Evolutionary conservation across 1,140 invertebrate species (phyloP).

Genomic region (Tetragonula clypearis): DNA sequence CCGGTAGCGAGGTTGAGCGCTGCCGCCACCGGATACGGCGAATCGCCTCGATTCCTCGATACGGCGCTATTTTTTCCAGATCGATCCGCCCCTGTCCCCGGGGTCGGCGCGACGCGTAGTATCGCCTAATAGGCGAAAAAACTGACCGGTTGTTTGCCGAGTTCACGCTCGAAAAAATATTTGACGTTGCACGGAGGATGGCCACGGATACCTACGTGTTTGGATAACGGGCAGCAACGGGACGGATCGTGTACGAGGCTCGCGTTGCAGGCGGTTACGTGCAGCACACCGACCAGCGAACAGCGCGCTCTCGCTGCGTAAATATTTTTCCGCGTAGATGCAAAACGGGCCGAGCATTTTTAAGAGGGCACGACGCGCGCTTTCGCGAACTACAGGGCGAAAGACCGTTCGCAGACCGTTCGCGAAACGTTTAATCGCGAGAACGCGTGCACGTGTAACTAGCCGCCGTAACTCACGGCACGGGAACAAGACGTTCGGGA

Average conservation of each 20-base stretch:
- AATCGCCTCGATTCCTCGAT: too few species aligned
- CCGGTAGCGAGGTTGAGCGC: not conserved
- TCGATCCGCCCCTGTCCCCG: not conserved
- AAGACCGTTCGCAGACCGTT: too few species aligned
- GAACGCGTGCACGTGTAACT: not conserved
- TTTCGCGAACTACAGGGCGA: not conserved
- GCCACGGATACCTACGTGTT: conserved; percentile 14
- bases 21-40: too few species aligned
- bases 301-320: not conserved
- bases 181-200: conserved; percentile 6
- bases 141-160: conserved; percentile 30
- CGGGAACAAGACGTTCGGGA: not conserved
- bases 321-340: conserved; percentile 42
- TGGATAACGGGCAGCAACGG: conserved; percentile 19
- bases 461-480: too few species aligned
- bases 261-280: not conserved
- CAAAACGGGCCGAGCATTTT: conserved; percentile 25
- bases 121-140: conserved; percentile 21
- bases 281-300: not conserved
- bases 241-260: not conserved
- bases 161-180: conserved; percentile 43
- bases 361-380: not conserved
- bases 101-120: not conserved
- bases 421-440: not conserved
- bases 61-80: not conserved